Evolutionary conservation across 2,888 invertebrate genomes (phyloP).

Genomic region (Noctua fimbriata): DNA sequence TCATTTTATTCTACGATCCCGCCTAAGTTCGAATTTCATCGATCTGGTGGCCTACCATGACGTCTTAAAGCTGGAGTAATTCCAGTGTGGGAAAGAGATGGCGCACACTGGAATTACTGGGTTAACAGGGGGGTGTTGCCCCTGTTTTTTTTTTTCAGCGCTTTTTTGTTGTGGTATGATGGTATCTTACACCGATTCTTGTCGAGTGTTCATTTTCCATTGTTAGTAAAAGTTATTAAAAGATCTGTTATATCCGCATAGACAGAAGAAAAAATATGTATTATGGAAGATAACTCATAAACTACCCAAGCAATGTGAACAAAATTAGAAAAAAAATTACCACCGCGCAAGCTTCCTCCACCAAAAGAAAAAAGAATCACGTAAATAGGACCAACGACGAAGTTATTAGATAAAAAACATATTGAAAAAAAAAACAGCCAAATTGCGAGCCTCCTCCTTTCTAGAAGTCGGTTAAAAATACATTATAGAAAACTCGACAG

Average conservation of each 20-base stretch:
- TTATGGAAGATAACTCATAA: neutral
- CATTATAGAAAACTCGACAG: neutral
- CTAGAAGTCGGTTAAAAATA: neutral
- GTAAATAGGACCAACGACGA: no score
- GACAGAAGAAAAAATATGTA: neutral
- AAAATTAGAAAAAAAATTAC: neutral
- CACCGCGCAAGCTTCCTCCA: neutral
- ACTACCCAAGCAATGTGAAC: neutral
- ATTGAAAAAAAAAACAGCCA: no score
- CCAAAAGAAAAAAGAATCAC: no score
- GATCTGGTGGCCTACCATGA: neutral
- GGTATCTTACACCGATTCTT: neutral
- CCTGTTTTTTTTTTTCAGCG: neutral
- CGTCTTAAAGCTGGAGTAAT: no score
- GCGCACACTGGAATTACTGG: no score
- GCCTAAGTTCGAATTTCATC: neutral
- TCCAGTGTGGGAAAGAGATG: no score
- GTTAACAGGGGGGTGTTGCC: no score
- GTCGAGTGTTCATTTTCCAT: neutral
- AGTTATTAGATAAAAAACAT: no score
- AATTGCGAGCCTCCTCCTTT: no score
- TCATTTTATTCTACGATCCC: neutral
- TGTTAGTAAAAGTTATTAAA: neutral
- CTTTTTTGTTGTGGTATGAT: neutral
- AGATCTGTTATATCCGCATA: neutral